Conservation (phyloP, 2,888 invertebrate genomes). For the Sceliomorpha sp. region DNA sequence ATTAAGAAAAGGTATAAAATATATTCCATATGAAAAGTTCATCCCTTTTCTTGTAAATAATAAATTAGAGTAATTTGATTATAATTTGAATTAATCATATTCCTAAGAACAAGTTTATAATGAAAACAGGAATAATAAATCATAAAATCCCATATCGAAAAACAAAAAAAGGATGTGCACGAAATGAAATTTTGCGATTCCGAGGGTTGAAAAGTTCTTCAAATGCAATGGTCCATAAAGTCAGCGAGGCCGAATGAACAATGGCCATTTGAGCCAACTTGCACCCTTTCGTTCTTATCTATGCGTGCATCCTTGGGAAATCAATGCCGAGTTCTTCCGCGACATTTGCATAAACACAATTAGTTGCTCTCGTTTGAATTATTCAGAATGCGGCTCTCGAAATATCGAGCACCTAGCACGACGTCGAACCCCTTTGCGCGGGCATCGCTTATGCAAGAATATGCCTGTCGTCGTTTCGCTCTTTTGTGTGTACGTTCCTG, state of each 20-base stretch:
- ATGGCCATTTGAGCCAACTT: conserved; percentile 36
- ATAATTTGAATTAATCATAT: too few species aligned
- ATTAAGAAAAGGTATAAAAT: too few species aligned
- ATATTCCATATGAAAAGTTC: too few species aligned
- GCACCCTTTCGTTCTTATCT: conserved; percentile 63
- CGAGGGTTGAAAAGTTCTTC: conserved; percentile 25
- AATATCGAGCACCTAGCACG: conserved; percentile 49
- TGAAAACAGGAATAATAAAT: conserved; percentile 42
- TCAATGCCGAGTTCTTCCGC: conserved; percentile 59
- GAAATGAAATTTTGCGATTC: conserved; percentile 33
- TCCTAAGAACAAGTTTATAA: too few species aligned
- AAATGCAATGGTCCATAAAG: conserved; percentile 41
- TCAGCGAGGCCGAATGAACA: conserved; percentile 35
- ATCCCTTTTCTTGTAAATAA: too few species aligned
- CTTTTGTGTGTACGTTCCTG: conserved; percentile 39
- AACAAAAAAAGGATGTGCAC: neutral
- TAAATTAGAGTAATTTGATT: too few species aligned
- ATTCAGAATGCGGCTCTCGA: conserved; percentile 68
- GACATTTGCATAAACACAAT: conserved; percentile 77
- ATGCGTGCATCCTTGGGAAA: conserved; percentile 72
- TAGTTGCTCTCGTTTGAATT: conserved; percentile 76
- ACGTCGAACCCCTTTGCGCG: conserved; percentile 41
- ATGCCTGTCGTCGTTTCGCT: conserved; percentile 36
- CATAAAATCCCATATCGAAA: conserved; percentile 25
- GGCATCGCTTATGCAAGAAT: conserved; percentile 24